phyloP scores from a whole-genome alignment of 92 coral and sea anemone species.

The Epizoanthus stellaris region DNA sequence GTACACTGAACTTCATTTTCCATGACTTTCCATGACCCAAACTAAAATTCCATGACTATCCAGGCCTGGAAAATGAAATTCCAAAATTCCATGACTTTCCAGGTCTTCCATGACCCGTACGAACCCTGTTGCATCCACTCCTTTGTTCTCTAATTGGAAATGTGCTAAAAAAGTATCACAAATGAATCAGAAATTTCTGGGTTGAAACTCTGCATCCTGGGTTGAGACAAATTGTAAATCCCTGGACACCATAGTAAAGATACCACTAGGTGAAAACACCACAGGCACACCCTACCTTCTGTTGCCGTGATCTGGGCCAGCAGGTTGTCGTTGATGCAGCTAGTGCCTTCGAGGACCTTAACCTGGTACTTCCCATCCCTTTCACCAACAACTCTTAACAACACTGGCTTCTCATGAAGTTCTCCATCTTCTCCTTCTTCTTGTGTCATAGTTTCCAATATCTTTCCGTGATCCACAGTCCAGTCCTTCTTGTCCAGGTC shows the following conservation, averaged over 20 bases:
- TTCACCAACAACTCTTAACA: conserved; percentile 52
- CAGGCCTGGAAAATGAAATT: no score
- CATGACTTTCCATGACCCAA: no score
- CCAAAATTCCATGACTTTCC: no score
- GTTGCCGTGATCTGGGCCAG: conserved; percentile 11
- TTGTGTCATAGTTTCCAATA: conserved; percentile 58
- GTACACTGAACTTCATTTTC: no score
- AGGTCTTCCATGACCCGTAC: no score
- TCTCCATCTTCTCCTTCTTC: conserved; percentile 13
- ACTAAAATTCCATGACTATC: no score
- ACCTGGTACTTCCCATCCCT: conserved; percentile 64
- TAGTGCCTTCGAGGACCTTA: conserved; percentile 57
- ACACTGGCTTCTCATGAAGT: conserved; percentile 39
- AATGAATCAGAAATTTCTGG: no score
- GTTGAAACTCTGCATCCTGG: no score
- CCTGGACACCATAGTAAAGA: background rate
- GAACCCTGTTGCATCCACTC: no score
- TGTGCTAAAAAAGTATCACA: no score
- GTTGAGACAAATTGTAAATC: background rate
- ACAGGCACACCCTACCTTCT: background rate
- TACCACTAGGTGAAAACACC: background rate
- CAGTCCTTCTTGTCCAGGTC: conserved; percentile 64
- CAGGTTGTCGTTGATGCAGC: conserved; percentile 64
- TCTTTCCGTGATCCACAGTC: conserved; percentile 70
- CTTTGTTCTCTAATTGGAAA: background rate